Base-by-base conservation (phyloP, 2,888 invertebrate species). In the Antheraea assamensis region DNA sequence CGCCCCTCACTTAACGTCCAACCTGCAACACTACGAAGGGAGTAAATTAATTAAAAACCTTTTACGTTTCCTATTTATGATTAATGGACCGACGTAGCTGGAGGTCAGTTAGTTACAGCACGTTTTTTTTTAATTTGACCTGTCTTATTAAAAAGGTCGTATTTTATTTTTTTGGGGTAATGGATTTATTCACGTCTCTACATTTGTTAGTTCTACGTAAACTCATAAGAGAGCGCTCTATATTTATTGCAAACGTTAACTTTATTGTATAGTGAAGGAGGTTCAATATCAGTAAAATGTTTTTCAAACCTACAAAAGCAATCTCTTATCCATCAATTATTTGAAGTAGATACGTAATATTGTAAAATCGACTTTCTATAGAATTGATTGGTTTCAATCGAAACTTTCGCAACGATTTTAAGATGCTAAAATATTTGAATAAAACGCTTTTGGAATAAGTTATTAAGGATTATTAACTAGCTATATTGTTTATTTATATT, bases 1-100 rank as follows among this genome's bases (percentile, higher is more conserved):
- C 70, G 24, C 47, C 70, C 15, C 70, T 70, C 42, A 47, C 68
- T 30, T 30, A 64, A 27, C 61, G 61, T 52, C 58, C 21, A 31
- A 42, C 7, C 30, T 70, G 30, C 47, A 42, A 55, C 24, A 19
- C 27, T 70, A 58, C 42, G 31, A 21, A 68, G 68, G 68, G 68
- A 68, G 21, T n/a, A 10, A 2, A 68, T 35, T 68, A 68, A 68
- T n/a, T 68, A 35, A 15, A 35, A 35, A 68, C 68, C n/a, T 68
- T 66, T 35, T 68, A 35, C 10, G 19, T 35, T 21, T 3, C 21
- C 30, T 66, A 31, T 30, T 66, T 66, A 68, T 27, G 31, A 68
- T 27, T 68, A n/a, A 35, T 31, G 24, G n/a, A 13, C 2, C n/a
- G 17, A 35, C 21, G n/a, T 19, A 35, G 21, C 27, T 64, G 30